Base-by-base conservation (phyloP, 2,888 invertebrate genomes). In the Stenichneumon culpator region DNA sequence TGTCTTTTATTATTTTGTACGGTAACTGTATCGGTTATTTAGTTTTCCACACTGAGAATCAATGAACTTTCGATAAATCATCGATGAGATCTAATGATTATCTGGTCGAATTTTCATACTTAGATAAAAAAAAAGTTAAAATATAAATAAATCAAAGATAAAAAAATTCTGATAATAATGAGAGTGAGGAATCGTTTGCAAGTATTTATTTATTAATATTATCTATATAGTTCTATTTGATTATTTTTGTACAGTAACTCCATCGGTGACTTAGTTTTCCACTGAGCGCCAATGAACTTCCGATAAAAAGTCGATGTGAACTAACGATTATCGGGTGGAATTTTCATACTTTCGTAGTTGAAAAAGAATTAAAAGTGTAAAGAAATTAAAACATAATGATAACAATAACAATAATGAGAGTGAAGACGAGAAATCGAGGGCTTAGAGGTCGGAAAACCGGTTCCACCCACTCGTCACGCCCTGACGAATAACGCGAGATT, bases 401-500 rank as follows among this genome's bases (percentile, higher is more conserved):
- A 77, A 65, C 32, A 44, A 32, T 5, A 28, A 44, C 22, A 60
- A 50, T 44, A 75, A 78, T 67, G 39, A 79, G 60, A 68, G 73
- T 28, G 28, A 63, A 77, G 79, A 79, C 65, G 74, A 82, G 70
- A 79, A 82, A 85, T 82, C 67, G 82, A 57, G 75, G 82, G 50
- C 65, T 70, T 22, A 32, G 72, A 78, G 81, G 65, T 83, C 82
- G 36, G 67, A 82, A 70, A 52, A 39, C 70, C 22, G 79, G 65
- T 72, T 89, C 87, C 89, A 90, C 89, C 88, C 88, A 90, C 89
- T 89, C 90, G 90, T 90, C 89, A 90, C 89, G 87, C 86, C 75
- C 88, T 88, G 90, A 90, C 84, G 89, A 90, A 90, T 87, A 88
- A 90, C 88, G 87, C 86, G 87, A 89, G 90, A 90, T 90, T 83